Base-by-base conservation (phyloP, 1,140 invertebrate species). In the Dreissena polymorpha region DNA sequence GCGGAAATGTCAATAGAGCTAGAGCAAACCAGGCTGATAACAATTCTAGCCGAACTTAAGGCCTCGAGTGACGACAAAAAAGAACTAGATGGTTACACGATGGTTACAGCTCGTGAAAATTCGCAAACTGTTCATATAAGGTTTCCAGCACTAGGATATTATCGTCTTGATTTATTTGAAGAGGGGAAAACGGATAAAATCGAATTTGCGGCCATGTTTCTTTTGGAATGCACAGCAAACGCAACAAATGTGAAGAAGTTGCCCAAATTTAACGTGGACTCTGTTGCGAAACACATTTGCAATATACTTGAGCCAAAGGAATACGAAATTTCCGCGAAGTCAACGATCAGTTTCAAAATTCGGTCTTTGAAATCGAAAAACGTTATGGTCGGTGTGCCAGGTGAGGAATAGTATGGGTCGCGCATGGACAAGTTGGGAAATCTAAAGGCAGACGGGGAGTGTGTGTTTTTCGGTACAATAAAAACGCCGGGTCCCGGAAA, bases 181-280 rank as follows among this genome's bases (percentile, higher is more conserved):
- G 81, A 83, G 50, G 81, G 81, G 10, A 53, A 83, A 23, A 23
- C 23, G 12, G 81, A 83, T 25, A 83, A 76, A 71, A 76, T 60
- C 55, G 81, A 83, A 74, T 83, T 70, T 57, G 81, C 68, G 39
- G 81, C 71, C 63, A 21, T 70, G 23, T 83, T 83, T 29, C n/a
- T 83, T 23, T 21, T 83, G 25, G 71, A 83, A 51, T 83, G 81
- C 25, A 69, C 65, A 50, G 73, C 69, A 0, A 57, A 23, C 13
- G 25, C 67, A 13, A 63, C 50, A 18, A 39, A 2, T 39, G 49
- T 57, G 3, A 53, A 55, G 49, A 60, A 71, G 53, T 83, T 83
- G 55, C 81, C 81, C 8, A 83, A 83, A 83, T 83, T 49, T 27
- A 83, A 83, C 25, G 23, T 64, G 64, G 81, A 83, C 16, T 29